phyloP scores from a whole-genome alignment of 2,113 vertebrate genomes.

The Embiotoca jacksoni region DNA sequence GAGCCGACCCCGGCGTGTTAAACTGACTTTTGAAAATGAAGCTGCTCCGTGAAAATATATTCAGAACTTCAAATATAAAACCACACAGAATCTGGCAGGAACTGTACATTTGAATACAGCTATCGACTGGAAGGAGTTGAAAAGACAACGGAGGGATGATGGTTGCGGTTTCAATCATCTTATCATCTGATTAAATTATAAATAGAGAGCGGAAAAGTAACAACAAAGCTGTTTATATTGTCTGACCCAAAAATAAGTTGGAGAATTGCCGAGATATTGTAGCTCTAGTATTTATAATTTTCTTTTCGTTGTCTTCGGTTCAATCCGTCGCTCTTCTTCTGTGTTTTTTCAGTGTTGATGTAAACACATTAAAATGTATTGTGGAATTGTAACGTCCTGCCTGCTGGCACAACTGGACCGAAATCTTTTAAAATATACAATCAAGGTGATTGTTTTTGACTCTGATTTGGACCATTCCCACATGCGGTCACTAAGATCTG shows the following conservation, averaged over 20 bases:
- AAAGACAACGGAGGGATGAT: neutral
- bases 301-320: neutral
- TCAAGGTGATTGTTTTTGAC: no score
- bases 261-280: neutral
- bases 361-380: no score
- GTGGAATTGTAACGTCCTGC: no score
- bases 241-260: constrained; percentile 18
- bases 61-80: neutral
- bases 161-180: neutral
- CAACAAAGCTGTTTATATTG: constrained; percentile 8
- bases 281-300: neutral
- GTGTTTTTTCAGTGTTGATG: no score
- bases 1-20: neutral
- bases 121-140: constrained; percentile 1
- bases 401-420: no score
- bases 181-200: constrained; percentile 7
- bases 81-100: constrained; percentile 3
- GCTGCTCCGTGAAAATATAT: constrained; percentile 2
- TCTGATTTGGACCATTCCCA: no score
- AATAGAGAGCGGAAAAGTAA: constrained; percentile 33
- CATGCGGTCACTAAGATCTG: no score
- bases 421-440: no score
- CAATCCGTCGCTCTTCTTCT: neutral
- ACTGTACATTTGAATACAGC: constrained; percentile 4
- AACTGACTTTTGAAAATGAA: constrained; percentile 8